Evolutionary conservation across 2,888 invertebrate species (phyloP), one percentile per base, ranked within the genome.

Genomic region (Tachina grossa): DNA sequence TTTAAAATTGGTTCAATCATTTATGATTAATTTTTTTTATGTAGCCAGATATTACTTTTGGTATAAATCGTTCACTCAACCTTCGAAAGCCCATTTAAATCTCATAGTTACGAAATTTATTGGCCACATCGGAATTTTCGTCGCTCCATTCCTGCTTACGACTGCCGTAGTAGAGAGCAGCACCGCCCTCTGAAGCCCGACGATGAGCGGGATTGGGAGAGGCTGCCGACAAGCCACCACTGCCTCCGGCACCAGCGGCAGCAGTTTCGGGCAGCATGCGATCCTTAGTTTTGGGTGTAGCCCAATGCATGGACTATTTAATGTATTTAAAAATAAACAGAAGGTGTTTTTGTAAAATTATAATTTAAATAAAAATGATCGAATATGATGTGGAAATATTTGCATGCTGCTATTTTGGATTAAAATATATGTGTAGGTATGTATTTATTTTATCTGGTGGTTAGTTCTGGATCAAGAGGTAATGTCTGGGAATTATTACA

Each of bases 301-400:
- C 95, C 98, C 98, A 98, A 92, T 98, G 98, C 97, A 98, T 97
- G 72, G 97, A 97, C 95, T 98, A n/a, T n/a, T 68, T 49, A 59
- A 22, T 45, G 11, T 43, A 11, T 14, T 10, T 0, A 39, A 10
- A 59, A 59, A 61, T 13, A 13, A n/a, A 14, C 9, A 10, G 39
- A 53, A 19, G 10, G 5, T 2, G 1, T 41, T 14, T 41, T 14
- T 45, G 9, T 8, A 31, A 63, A 71, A 51, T 57, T 68, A 31
- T 0, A 2, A 55, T 57, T 14, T 14, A 10, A 49, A n/a, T 2
- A 22, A 65, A 65, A 68, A 59, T 63, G 72, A 2, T 10, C 31
- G n/a, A 13, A 31, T 66, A 8, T n/a, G 6, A 14, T 31, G 14
- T 45, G 22, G 1, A 69, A 63, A 57, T 45, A 53, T 47, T 59